Conservation (phyloP, 1,140 invertebrate genomes). For the Bombus sylvicola region DNA sequence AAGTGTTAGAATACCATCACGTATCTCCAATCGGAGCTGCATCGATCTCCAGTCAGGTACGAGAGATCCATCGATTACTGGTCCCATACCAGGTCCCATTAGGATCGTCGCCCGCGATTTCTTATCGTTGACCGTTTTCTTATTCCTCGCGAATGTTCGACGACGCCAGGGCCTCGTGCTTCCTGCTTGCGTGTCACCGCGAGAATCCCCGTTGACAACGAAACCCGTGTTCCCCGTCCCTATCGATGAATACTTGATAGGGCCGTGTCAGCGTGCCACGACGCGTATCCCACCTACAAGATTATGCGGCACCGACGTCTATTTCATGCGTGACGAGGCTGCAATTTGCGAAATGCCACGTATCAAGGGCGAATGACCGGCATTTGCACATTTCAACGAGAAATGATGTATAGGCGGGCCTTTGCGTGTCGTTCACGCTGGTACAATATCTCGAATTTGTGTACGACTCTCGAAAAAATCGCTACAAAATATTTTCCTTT, state of each 20-base stretch:
- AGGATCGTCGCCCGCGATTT: conserved; percentile 11
- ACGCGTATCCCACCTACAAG: conserved; percentile 64
- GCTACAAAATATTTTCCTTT: conserved; percentile 25
- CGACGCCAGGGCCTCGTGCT: conserved; percentile 10
- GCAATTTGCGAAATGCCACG: conserved; percentile 66
- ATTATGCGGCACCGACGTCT: conserved; percentile 63
- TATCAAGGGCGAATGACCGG: conserved; percentile 66
- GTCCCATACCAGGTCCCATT: background rate
- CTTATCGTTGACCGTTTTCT: conserved; percentile 19
- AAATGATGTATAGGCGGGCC: conserved; percentile 41
- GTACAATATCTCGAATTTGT: background rate
- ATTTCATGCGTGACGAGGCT: conserved; percentile 66
- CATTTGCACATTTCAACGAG: conserved; percentile 33
- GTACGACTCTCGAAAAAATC: background rate
- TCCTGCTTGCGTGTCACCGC: conserved; percentile 56
- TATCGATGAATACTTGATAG: conserved; percentile 65
- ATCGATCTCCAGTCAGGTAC: conserved; percentile 23
- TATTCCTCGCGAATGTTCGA: background rate
- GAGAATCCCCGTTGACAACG: conserved; percentile 62
- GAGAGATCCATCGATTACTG: background rate
- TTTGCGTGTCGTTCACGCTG: no score
- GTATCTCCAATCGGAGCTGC: background rate
- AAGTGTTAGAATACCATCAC: background rate
- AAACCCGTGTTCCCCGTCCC: conserved; percentile 48
- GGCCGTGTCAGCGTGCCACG: conserved; percentile 54